Conservation (phyloP, 2,888 invertebrate genomes). For the Sialis fuliginosa region DNA sequence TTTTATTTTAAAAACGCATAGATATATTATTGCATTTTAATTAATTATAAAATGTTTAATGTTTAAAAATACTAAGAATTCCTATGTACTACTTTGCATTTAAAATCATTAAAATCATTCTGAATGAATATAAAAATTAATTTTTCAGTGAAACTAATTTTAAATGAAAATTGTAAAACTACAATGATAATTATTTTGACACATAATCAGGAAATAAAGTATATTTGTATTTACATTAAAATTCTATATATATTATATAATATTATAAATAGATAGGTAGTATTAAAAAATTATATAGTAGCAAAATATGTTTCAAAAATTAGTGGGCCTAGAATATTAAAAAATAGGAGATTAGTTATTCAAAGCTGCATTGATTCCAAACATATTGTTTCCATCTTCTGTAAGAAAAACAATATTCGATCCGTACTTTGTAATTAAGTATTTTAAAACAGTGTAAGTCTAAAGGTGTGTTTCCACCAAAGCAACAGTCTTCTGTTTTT, state of each 20-base stretch:
- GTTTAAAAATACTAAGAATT: too few relatives aligned
- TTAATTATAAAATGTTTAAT: too few relatives aligned
- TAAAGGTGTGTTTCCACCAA: not conserved
- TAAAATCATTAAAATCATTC: not conserved
- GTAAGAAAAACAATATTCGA: not conserved
- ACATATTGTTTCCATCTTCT: not conserved
- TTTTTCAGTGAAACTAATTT: not conserved
- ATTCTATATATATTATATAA: conserved; percentile 5
- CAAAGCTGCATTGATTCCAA: not conserved
- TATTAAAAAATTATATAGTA: conserved; percentile 20
- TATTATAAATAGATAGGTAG: conserved; percentile 20
- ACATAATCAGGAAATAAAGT: not conserved
- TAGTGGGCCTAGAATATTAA: conserved; percentile 24
- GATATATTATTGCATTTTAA: too few relatives aligned
- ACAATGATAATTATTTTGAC: conserved; percentile 2
- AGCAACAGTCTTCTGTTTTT: not conserved
- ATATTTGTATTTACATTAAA: conserved; percentile 2
- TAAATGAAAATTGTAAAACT: conserved; percentile 2
- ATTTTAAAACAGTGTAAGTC: not conserved
- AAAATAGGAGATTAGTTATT: not conserved
- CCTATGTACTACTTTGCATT: not conserved
- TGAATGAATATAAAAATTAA: not conserved
- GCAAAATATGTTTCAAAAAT: conserved; percentile 14
- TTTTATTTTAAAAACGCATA: too few relatives aligned
- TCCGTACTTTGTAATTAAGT: not conserved